Conservation (phyloP, 92 coral and sea anemone genomes). For the Anthopleura xanthogrammica region DNA sequence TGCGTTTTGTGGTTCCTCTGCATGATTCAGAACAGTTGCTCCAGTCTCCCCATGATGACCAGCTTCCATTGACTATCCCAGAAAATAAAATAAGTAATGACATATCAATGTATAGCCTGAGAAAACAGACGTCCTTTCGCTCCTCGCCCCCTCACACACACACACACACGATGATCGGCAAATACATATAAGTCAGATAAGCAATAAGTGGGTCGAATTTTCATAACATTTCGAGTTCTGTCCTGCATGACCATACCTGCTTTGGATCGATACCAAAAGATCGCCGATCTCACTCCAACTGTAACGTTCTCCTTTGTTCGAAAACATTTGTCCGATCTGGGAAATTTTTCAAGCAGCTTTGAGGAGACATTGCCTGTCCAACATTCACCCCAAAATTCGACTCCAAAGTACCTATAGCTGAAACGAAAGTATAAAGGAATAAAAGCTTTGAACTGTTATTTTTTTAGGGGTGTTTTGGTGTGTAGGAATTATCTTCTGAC, state of each 20-base stretch:
- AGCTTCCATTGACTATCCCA: conserved; percentile 21
- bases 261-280: conserved; percentile 13
- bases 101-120: too few relatives aligned
- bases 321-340: conserved; percentile 2
- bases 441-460: too few relatives aligned
- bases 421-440: background rate
- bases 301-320: background rate
- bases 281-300: background rate
- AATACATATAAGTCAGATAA: too few relatives aligned
- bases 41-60: conserved; percentile 35
- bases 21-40: conserved; percentile 13
- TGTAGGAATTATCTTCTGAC: too few relatives aligned
- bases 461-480: too few relatives aligned
- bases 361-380: conserved; percentile 4
- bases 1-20: conserved; percentile 15
- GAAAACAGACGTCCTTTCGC: too few relatives aligned
- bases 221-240: too few relatives aligned
- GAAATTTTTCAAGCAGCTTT: background rate
- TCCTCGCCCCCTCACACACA: too few relatives aligned
- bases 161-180: too few relatives aligned
- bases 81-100: background rate
- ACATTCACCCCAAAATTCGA: conserved; percentile 29
- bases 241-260: conserved; percentile 6
- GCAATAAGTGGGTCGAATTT: too few relatives aligned
- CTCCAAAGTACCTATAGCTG: conserved; percentile 17